Evolutionary conservation across 2,797 vertebrate species (phyloP), one percentile per base, ranked within the genome.

Genomic region (Lates japonicus): DNA sequence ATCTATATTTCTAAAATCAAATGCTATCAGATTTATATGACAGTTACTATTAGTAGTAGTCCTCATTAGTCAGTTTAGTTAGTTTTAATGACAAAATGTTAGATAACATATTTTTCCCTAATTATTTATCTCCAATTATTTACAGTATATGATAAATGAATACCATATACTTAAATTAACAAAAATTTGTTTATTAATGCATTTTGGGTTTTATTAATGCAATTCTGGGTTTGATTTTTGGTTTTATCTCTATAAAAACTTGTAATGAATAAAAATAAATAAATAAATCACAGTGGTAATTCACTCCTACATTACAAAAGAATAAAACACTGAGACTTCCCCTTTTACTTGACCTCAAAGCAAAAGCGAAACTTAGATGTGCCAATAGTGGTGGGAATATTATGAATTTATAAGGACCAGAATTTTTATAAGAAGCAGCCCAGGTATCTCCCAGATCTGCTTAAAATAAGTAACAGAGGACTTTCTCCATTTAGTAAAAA

Each of bases 371-470:
- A 86, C 4, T 5, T 9, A 22, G 3, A 37, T 22, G 71, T 14
- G 7, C 19, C 29, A 62, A 62, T 17, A 29, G 12, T 59, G 33
- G 25, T 39, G 14, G 17, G 20, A 63, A 48, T 51, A 49, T 33
- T 48, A 25, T 35, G 5, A 7, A 31, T 68, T 44, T n/a, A 55
- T 31, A 46, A n/a, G 31, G 3, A 19, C 3, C 12, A 11, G 12
- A 49, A 46, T 55, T 51, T 71, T 77, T 13, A 57, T 20, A 77
- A 57, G 16, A 64, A n/a, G 20, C 35, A 61, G 19, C 63, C 3
- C 20, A 60, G 63, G 65, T 49, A 82, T 86, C 80, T 83, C 69
- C 77, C 75, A 42, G 19, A 76, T 51, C 7, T 31, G 20, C 39
- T 59, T 42, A 70, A 68, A 70, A 75, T 31, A 76, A 4, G 76